Conservation (phyloP, 2,888 invertebrate genomes). For the Sarcophaga caerulescens region DNA sequence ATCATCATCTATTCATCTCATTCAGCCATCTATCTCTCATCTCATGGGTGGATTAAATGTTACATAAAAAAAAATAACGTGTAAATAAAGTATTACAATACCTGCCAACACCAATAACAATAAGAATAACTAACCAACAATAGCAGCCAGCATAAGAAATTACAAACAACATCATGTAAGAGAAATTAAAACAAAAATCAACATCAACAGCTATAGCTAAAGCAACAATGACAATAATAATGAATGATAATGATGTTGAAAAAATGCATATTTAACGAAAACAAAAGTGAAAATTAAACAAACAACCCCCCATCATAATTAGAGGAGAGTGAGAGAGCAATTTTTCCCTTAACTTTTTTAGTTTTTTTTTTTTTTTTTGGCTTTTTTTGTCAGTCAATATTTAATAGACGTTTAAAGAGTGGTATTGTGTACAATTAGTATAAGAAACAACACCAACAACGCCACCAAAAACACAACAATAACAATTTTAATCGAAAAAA, state of each 20-base stretch:
- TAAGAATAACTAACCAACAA: neutral
- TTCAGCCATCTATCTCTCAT: conserved; percentile 3
- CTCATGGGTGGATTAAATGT: conserved; percentile 58
- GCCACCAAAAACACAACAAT: conserved; percentile 8
- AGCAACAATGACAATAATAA: too few species aligned
- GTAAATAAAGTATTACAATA: conserved; percentile 31
- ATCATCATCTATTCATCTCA: conserved; percentile 4
- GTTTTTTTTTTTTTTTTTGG: too few species aligned
- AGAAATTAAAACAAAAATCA: conserved; percentile 17
- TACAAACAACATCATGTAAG: neutral
- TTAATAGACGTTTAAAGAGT: conserved; percentile 3
- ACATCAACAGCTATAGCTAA: neutral
- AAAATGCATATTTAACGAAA: conserved; percentile 28
- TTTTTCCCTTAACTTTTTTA: too few species aligned
- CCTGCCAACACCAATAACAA: neutral
- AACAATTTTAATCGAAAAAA: neutral
- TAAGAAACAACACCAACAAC: neutral
- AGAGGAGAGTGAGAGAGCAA: too few species aligned
- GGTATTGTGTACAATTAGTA: neutral
- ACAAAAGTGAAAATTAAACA: conserved; percentile 33
- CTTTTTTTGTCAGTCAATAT: conserved; percentile 19
- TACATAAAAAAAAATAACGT: conserved; percentile 62
- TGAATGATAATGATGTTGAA: neutral
- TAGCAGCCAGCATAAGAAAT: neutral
- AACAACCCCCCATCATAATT: neutral